phyloP scores from a whole-genome alignment of 2,888 invertebrate species.

The Spodoptera littoralis region DNA sequence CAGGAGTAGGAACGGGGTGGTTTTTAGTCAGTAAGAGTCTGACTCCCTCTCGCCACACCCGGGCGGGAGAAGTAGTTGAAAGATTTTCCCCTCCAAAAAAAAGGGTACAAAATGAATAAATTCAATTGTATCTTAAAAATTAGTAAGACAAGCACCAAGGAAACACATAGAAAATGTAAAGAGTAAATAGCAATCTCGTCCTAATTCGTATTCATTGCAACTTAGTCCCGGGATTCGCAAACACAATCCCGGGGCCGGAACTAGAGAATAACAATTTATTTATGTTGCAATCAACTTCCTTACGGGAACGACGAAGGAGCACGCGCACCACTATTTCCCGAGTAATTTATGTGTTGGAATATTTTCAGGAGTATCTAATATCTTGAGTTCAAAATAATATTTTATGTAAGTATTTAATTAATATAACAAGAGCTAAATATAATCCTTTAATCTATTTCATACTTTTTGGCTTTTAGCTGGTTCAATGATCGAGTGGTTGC shows the following conservation, averaged over 20 bases:
- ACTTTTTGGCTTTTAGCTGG: too few species aligned
- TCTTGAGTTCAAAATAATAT: not conserved
- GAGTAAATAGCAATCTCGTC: constrained; percentile 10
- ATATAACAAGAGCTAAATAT: too few species aligned
- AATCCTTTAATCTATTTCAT: too few species aligned
- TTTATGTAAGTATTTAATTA: too few species aligned
- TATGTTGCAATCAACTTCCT: constrained; percentile 35
- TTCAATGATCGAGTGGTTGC: too few species aligned
- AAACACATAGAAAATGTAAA: constrained; percentile 9
- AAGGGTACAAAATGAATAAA: too few species aligned
- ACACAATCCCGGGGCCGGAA: constrained; percentile 23
- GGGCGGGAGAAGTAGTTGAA: too few species aligned
- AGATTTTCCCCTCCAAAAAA: too few species aligned
- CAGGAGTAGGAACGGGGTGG: too few species aligned
- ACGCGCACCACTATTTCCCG: constrained; percentile 7
- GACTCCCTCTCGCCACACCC: too few species aligned
- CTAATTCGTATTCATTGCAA: constrained; percentile 40
- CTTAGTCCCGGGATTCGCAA: constrained; percentile 26
- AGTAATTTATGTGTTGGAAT: constrained; percentile 12
- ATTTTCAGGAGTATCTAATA: not conserved
- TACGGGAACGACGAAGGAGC: constrained; percentile 1
- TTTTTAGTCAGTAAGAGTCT: too few species aligned
- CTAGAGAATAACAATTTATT: constrained; percentile 29
- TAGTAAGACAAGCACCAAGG: not conserved
- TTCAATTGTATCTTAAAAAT: too few species aligned